Percentiles rank a stretch among this genome's conserved stretches.
phyloP scores from a whole-genome alignment of 2,888 invertebrate species.

The Pristionchus maxplancki region DNA sequence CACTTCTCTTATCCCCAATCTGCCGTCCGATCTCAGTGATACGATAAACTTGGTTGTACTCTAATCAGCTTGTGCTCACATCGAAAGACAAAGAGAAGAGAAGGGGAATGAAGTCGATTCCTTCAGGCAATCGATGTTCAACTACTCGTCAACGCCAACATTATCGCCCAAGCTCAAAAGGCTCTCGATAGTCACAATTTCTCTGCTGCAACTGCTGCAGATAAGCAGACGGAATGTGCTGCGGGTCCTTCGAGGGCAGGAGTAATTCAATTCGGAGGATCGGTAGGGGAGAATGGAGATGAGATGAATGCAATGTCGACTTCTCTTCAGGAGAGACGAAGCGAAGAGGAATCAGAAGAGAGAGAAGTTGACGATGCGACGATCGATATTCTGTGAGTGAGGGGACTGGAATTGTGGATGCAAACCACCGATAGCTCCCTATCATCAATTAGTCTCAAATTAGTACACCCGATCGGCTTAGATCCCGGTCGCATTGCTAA shows the following conservation, averaged over 20 bases:
- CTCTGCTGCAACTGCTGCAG: not conserved
- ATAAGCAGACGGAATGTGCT: not conserved
- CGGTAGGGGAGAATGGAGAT: not conserved
- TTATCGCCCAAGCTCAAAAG: conserved; percentile 41
- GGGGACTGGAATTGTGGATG: not conserved
- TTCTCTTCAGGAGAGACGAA: not conserved
- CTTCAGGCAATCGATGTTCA: conserved; percentile 45
- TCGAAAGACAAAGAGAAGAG: not conserved
- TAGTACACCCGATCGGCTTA: not conserved
- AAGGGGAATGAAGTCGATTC: not conserved
- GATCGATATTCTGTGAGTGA: not conserved
- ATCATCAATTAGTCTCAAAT: conserved; percentile 40
- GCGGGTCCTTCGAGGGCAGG: not conserved
- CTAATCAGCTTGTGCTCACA: conserved; percentile 33
- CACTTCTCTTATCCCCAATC: not conserved
- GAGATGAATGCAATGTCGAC: not conserved
- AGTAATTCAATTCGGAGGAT: conserved; percentile 30
- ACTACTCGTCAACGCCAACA: conserved; percentile 42
- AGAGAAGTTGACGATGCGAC: not conserved
- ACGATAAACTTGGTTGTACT: conserved; percentile 37
- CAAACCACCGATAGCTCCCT: conserved; percentile 7
- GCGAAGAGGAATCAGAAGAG: not conserved
- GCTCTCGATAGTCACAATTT: not conserved
- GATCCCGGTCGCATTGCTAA: conserved; percentile 40
- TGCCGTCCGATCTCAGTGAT: conserved; percentile 35